Conservation (phyloP, 1,140 invertebrate genomes). For the Cydia splendana region DNA sequence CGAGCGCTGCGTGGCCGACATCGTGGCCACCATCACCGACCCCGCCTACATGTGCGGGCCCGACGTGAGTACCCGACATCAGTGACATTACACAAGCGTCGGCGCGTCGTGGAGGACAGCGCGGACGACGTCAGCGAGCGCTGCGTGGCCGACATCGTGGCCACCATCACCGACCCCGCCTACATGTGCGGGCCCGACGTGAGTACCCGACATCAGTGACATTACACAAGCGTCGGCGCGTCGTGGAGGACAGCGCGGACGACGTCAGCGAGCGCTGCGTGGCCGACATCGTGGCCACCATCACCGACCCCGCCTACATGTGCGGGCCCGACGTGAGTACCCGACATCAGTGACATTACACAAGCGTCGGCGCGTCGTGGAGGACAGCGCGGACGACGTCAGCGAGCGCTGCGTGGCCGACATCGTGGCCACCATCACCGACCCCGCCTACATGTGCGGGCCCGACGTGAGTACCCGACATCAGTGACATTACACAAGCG, state of each 20-base stretch:
- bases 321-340: too few relatives aligned
- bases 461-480: slow-evolving; percentile 82
- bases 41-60: slow-evolving; percentile 91
- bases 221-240: too few relatives aligned
- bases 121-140: slow-evolving; percentile 83
- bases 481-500: too few relatives aligned
- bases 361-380: slow-evolving; percentile 53
- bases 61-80: slow-evolving; percentile 80
- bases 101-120: slow-evolving; percentile 49
- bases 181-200: slow-evolving; percentile 92
- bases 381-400: slow-evolving; percentile 77
- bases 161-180: slow-evolving; percentile 88
- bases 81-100: slow-evolving; percentile 34
- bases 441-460: slow-evolving; percentile 90
- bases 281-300: slow-evolving; percentile 67
- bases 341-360: neutral
- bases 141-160: slow-evolving; percentile 87
- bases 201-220: slow-evolving; percentile 50
- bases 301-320: slow-evolving; percentile 86
- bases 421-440: slow-evolving; percentile 88
- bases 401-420: slow-evolving; percentile 86
- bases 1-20: slow-evolving; percentile 86
- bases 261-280: slow-evolving; percentile 43
- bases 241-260: neutral
- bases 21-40: slow-evolving; percentile 88